Percentiles rank a stretch among this genome's conserved stretches.
phyloP scores from a whole-genome alignment of 2,797 vertebrate genomes.

The Hemitrygon akajei region DNA sequence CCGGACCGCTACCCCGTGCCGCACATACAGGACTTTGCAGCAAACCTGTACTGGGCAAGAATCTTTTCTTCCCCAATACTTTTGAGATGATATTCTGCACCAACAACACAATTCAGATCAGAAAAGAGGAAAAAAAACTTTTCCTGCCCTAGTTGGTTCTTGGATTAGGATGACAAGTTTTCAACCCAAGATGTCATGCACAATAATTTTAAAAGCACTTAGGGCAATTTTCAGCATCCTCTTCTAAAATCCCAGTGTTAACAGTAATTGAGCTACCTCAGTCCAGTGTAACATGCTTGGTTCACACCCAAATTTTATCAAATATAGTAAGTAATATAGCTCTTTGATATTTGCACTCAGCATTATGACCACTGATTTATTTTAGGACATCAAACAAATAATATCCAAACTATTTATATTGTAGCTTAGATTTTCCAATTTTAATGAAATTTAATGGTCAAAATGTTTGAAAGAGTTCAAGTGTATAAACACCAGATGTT shows the following conservation, averaged over 20 bases:
- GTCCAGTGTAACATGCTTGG: neutral
- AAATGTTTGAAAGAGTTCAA: neutral
- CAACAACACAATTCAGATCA: neutral
- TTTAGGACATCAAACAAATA: neutral
- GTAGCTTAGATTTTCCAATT: neutral
- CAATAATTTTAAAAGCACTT: neutral
- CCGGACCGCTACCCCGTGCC: too few species aligned
- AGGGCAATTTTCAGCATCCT: neutral
- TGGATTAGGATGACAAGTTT: neutral
- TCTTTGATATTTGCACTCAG: neutral
- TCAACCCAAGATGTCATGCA: neutral
- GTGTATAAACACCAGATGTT: neutral
- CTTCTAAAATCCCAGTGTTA: neutral
- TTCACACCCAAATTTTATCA: neutral
- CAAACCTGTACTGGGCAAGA: too few species aligned
- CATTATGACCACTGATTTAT: too few species aligned
- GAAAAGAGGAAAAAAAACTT: too few species aligned
- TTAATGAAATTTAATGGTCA: too few species aligned
- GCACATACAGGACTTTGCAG: too few species aligned
- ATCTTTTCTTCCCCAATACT: neutral
- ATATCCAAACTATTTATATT: neutral
- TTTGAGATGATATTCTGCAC: neutral
- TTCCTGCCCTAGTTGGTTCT: neutral
- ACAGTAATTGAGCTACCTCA: neutral
- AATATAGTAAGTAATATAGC: neutral